Conservation (phyloP, 2,113 vertebrate genomes). For the Sapajus apella region DNA sequence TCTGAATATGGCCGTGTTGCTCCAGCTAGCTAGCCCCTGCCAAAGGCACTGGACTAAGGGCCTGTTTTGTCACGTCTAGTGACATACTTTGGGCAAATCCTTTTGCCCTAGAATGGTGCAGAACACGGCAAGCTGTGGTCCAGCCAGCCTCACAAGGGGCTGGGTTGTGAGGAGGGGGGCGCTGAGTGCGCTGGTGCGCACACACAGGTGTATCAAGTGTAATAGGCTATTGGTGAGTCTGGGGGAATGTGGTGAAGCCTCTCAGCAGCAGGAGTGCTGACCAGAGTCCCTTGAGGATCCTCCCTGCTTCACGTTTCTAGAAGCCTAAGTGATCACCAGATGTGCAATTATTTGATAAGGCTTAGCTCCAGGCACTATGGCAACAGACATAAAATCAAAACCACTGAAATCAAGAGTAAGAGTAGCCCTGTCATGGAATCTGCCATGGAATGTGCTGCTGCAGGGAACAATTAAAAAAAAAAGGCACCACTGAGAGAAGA, state of each 20-base stretch:
- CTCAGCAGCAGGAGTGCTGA: not conserved
- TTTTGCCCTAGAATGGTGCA: not conserved
- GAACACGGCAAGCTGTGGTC: not conserved
- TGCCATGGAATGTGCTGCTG: not conserved
- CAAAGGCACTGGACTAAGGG: not conserved
- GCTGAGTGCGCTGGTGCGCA: not conserved
- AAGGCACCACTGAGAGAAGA: not conserved
- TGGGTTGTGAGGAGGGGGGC: not conserved
- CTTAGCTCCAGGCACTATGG: not conserved
- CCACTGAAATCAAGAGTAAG: not conserved
- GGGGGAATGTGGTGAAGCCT: not conserved
- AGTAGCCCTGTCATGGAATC: not conserved
- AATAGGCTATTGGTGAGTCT: not conserved
- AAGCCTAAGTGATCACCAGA: not conserved
- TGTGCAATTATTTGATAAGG: not conserved
- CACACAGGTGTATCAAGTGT: not conserved
- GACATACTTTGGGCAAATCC: not conserved
- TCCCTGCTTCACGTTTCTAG: not conserved
- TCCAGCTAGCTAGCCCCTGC: not conserved
- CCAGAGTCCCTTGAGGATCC: not conserved
- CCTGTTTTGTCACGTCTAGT: not conserved
- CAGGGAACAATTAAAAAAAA: not conserved
- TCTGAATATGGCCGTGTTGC: not conserved
- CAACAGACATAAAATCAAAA: slow-evolving; percentile 49
- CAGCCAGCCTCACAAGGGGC: not conserved